Evolutionary conservation across 2,888 invertebrate species (phyloP).

Genomic region (Conistra vaccinii): DNA sequence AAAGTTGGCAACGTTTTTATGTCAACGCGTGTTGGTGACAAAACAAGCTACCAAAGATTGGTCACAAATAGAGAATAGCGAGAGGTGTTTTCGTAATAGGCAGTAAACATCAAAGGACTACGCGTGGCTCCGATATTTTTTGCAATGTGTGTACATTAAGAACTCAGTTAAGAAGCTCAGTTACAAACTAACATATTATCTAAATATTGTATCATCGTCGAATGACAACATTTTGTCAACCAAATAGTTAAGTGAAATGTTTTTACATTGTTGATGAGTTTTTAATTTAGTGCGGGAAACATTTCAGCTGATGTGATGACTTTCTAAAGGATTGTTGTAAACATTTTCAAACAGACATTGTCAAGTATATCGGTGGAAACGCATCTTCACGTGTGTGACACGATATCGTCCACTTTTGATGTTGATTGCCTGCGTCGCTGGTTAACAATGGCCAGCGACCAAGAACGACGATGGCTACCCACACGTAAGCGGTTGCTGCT

Average conservation of each 20-base stretch:
- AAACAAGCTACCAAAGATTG: no score
- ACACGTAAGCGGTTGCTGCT: no score
- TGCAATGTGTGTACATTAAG: no score
- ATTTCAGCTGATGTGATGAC: background rate
- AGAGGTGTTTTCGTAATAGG: background rate
- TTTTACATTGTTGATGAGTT: background rate
- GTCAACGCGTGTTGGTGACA: background rate
- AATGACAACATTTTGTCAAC: background rate
- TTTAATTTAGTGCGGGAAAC: background rate
- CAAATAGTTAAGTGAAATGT: background rate
- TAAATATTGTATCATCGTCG: background rate
- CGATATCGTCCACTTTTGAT: background rate
- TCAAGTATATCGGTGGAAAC: background rate
- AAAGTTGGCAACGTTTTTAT: background rate
- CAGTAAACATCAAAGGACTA: background rate
- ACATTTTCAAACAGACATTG: background rate
- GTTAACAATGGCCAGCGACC: no score
- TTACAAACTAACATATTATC: background rate
- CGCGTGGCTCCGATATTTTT: background rate
- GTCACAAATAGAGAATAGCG: background rate
- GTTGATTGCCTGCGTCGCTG: background rate
- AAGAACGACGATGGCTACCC: background rate
- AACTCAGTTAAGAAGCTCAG: background rate
- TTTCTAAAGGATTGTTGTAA: background rate
- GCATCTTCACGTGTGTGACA: background rate